Base-by-base conservation (phyloP, 1,140 invertebrate species). In the Babylonia areolata region DNA sequence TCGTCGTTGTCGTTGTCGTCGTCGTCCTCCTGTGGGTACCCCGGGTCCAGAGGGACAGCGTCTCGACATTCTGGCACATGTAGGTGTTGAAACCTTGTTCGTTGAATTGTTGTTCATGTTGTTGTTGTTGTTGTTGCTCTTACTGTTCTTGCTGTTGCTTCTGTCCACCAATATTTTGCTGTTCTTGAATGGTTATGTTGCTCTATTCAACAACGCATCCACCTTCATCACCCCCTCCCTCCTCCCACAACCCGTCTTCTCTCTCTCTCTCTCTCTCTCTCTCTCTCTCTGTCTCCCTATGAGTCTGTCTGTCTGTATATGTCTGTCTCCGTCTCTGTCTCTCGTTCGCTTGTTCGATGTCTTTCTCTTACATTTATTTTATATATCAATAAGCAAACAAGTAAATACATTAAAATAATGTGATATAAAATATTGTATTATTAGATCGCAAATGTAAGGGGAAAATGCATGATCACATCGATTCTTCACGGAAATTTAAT, bases 331-430 rank as follows among this genome's bases (percentile, higher is more conserved):
- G 37, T 40, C 73, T 40, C 73, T 77, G 37, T 77, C 73, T 77
- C 73, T 77, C 73, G 39, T 37, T 77, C 73, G 39, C 73, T 77
- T 37, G 39, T 37, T 77, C 73, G 9, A 35, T 77, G 37, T 77
- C 73, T 77, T 37, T 77, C 73, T 77, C 73, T 77, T 37, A 33
- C 71, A 33, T 31, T 73, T 17, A 31, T 9, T 2, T 1, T 73
- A 2, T 28, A 33, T 64, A 3, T 69, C 58, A 12, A 23, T 69
- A 23, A 31, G 28, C 20, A 69, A 69, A n/a, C 23, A 69, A 69
- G 58, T 69, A 23, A n/a, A n/a, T n/a, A n/a, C n/a, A n/a, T n/a
- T n/a, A n/a, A n/a, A n/a, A n/a, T n/a, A n/a, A n/a, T n/a, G n/a
- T n/a, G n/a, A n/a, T n/a, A n/a, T n/a, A n/a, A n/a, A n/a, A n/a